Evolutionary conservation across 2,888 invertebrate genomes (phyloP).

Genomic region (Mythimna albipuncta): DNA sequence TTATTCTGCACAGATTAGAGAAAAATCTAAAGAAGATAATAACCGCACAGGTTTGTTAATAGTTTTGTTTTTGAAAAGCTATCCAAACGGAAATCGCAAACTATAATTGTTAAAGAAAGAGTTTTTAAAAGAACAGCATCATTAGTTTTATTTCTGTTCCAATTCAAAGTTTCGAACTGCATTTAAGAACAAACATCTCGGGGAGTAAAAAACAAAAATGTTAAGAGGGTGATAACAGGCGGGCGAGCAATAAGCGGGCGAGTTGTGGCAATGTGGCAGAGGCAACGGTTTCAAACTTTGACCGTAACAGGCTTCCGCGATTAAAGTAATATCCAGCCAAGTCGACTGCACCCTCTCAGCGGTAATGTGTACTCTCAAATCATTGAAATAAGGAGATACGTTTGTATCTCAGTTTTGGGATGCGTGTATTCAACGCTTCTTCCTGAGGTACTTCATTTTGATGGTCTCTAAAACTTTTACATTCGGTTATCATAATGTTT

Average conservation of each 20-base stretch:
- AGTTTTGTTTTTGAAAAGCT: slow-evolving; percentile 12
- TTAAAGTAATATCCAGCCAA: slow-evolving; percentile 82
- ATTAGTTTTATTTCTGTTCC: slow-evolving; percentile 37
- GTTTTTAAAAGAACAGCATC: slow-evolving; percentile 5
- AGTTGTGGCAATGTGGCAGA: slow-evolving; percentile 66
- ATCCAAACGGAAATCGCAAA: slow-evolving; percentile 1
- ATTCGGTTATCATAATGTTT: not conserved
- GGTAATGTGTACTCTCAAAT: slow-evolving; percentile 72
- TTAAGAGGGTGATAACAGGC: slow-evolving; percentile 68
- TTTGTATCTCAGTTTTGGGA: slow-evolving; percentile 18
- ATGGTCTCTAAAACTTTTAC: not conserved
- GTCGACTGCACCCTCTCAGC: slow-evolving; percentile 62
- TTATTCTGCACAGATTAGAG: not conserved
- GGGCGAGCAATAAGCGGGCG: slow-evolving; percentile 76
- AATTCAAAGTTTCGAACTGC: slow-evolving; percentile 44
- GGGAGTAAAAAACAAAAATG: slow-evolving; percentile 62
- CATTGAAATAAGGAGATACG: slow-evolving; percentile 53
- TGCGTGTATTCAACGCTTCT: not conserved
- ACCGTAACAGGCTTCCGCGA: slow-evolving; percentile 81
- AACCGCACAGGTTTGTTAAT: not conserved
- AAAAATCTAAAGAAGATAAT: not conserved
- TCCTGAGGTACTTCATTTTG: not conserved
- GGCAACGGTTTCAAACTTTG: slow-evolving; percentile 74
- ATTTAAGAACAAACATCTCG: slow-evolving; percentile 50
- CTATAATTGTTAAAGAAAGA: slow-evolving; percentile 12